phyloP scores from a whole-genome alignment of 2,113 vertebrate species.

The Catharus bicknelli region DNA sequence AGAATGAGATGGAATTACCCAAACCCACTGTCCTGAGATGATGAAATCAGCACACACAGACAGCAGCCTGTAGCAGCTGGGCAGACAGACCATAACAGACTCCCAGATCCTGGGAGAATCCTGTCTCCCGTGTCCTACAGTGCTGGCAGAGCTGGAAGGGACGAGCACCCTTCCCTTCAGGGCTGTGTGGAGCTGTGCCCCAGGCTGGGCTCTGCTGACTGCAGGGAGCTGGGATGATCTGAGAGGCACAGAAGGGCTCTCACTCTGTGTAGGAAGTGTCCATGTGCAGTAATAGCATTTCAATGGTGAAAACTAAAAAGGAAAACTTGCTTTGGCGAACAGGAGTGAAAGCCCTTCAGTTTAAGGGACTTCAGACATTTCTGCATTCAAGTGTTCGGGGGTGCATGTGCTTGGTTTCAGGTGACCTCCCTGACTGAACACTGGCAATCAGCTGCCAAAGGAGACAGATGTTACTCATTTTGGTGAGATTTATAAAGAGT shows the following conservation, averaged over 20 bases:
- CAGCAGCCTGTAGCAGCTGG: fast-evolving
- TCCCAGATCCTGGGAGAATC: background rate
- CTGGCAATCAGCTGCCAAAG: background rate
- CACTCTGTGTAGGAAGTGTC: background rate
- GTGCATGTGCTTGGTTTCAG: background rate
- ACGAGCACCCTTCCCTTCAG: background rate
- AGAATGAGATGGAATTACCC: background rate
- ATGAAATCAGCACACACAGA: background rate
- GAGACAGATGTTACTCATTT: slow-evolving; percentile 30
- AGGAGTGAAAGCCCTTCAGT: background rate
- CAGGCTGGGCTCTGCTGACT: background rate
- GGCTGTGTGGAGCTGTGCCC: background rate
- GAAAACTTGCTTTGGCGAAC: background rate
- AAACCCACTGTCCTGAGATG: background rate
- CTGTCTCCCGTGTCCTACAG: background rate
- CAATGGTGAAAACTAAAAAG: background rate
- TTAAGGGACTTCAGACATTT: background rate
- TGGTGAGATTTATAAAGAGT: slow-evolving; percentile 10
- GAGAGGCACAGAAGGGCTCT: background rate
- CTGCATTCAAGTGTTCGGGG: background rate
- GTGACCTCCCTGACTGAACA: background rate
- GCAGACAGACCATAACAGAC: background rate
- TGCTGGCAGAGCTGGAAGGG: background rate
- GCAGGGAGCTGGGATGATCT: fast-evolving
- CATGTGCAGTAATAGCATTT: background rate